phyloP scores from a whole-genome alignment of 2,888 invertebrate genomes.

The Dyspetes luteomarginatus region DNA sequence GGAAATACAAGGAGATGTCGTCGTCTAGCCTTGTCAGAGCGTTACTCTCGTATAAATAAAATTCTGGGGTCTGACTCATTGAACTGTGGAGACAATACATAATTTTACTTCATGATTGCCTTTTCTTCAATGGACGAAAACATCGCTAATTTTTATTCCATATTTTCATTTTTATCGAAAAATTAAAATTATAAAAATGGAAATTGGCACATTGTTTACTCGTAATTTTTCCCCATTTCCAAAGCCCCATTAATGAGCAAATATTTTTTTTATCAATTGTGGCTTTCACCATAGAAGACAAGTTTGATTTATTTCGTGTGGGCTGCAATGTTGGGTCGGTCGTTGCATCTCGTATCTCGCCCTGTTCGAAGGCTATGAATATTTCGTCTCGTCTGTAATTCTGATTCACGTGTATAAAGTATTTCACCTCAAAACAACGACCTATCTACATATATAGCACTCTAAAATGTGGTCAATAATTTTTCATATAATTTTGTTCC shows the following conservation, averaged over 20 bases:
- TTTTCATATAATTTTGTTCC: too few species aligned
- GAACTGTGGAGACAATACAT: not conserved
- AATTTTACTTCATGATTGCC: not conserved
- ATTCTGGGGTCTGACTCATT: constrained; percentile 32
- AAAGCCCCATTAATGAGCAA: too few species aligned
- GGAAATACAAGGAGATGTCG: constrained; percentile 1
- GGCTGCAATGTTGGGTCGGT: constrained; percentile 13
- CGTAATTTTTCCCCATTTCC: too few species aligned
- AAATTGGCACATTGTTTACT: too few species aligned
- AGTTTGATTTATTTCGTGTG: too few species aligned
- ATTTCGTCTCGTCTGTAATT: constrained; percentile 4
- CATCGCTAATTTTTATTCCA: not conserved
- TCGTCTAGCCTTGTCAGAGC: not conserved
- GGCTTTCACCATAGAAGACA: too few species aligned
- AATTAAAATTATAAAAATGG: too few species aligned
- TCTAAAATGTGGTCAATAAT: too few species aligned
- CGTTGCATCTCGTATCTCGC: constrained; percentile 6
- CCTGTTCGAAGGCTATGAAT: constrained; percentile 17
- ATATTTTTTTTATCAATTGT: too few species aligned
- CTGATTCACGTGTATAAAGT: too few species aligned
- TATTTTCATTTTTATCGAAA: not conserved
- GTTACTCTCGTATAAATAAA: not conserved
- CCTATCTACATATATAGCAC: too few species aligned
- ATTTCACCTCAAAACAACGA: too few species aligned
- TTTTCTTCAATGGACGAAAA: not conserved